Base-by-base conservation (phyloP, 2,113 vertebrate species). In the Apeltes quadracus region DNA sequence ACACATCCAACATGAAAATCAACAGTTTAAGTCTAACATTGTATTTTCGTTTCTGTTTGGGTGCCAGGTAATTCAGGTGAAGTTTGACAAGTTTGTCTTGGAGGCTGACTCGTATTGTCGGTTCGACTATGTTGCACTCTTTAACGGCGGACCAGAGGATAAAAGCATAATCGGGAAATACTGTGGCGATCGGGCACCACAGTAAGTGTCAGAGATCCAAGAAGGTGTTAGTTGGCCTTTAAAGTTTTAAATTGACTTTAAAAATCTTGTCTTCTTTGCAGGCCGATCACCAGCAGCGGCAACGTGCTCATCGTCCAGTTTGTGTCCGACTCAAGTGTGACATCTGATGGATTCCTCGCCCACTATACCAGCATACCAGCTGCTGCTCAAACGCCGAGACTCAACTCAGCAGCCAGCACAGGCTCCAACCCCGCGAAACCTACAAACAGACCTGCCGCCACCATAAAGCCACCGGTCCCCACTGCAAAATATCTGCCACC, bases 261-360 rank as follows among this genome's bases (percentile, higher is more conserved):
- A n/a, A n/a, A n/a, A n/a, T n/a, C 50, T 10, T 72, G 1, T 73
- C 29, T 85, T 43, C 59, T 55, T 7, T 58, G 13, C 65, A 94
- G 94, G 78, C 80, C 92, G 10, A 88, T 97, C 48, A 79, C 92
- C 14, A 94, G 93, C 0, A 93, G 78, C 11, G 87, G 93, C 3
- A 96, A 95, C 0, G 93, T 95, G 48, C 90, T 97, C 8, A 89
- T 96, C 69, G 95, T 97, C 20, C 96, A 97, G 87, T 97, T 97
- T 36, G 96, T 97, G 58, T 97, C 96, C 0, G 96, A 97, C 83
- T 94, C 94, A 67, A 97, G 95, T 1, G 95, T 96, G 80, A 95
- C 95, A 0, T 95, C 93, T 0, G 96, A 97, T 2, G 96, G 96
- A 38, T 97, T 97, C 87, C 84, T 95, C 0, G 95, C 95, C n/a